phyloP scores from a whole-genome alignment of 1,140 invertebrate genomes.

The Callitettix versicolor region DNA sequence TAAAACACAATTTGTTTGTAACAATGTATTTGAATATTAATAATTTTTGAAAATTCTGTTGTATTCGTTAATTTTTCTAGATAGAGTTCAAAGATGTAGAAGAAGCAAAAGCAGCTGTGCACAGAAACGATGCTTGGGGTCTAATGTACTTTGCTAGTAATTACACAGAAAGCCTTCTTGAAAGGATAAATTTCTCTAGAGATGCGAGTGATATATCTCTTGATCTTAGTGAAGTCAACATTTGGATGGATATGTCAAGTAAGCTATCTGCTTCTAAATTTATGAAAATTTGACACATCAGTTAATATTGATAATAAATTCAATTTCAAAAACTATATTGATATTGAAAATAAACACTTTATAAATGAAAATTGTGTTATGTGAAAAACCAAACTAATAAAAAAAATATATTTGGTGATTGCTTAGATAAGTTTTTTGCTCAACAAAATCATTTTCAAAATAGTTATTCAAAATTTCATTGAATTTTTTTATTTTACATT shows the following conservation, averaged over 20 bases:
- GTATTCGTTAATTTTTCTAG: constrained; percentile 31
- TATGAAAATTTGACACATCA: neutral
- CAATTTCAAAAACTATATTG: neutral
- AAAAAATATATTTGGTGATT: too few relatives aligned
- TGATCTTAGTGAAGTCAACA: constrained; percentile 44
- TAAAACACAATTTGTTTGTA: too few relatives aligned
- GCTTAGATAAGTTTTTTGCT: too few relatives aligned
- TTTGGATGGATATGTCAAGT: constrained; percentile 67
- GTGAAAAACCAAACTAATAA: too few relatives aligned
- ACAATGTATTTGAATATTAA: too few relatives aligned
- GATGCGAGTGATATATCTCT: constrained; percentile 38
- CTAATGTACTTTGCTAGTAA: constrained; percentile 59
- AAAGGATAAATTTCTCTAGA: constrained; percentile 42
- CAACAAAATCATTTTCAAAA: too few relatives aligned
- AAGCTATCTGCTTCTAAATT: constrained; percentile 9
- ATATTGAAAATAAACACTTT: neutral
- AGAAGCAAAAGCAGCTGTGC: constrained; percentile 47
- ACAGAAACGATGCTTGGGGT: constrained; percentile 51
- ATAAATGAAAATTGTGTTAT: too few relatives aligned
- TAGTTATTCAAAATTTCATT: too few relatives aligned
- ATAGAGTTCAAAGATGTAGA: constrained; percentile 40
- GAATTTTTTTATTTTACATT: too few relatives aligned
- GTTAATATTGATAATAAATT: constrained; percentile 1
- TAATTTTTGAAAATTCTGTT: too few relatives aligned
- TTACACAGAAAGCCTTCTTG: constrained; percentile 55